phyloP scores from a whole-genome alignment of 1,140 invertebrate genomes.

The Drosophila auraria region DNA sequence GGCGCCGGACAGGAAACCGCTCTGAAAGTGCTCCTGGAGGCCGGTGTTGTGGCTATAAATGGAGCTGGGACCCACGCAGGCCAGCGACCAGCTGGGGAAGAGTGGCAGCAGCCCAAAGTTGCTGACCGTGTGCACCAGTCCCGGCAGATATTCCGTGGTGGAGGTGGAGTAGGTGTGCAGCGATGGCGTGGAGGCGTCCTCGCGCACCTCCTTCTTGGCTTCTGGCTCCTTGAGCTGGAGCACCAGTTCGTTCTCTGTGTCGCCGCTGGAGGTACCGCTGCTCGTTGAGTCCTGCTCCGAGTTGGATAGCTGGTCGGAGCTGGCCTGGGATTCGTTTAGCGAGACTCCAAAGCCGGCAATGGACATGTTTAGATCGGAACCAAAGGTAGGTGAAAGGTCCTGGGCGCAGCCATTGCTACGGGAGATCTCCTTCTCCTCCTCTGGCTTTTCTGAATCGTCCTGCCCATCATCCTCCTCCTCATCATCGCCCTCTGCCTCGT shows the following conservation, averaged over 20 bases:
- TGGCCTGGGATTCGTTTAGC: slow-evolving; percentile 36
- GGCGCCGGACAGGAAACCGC: slow-evolving; percentile 94
- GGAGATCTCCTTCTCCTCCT: slow-evolving; percentile 5
- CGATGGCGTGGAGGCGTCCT: background rate
- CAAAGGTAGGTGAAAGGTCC: slow-evolving; percentile 61
- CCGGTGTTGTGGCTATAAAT: slow-evolving; percentile 96
- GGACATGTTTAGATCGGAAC: slow-evolving; percentile 71
- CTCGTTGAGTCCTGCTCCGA: slow-evolving; percentile 33
- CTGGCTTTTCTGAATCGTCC: slow-evolving; percentile 1
- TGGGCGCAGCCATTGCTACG: slow-evolving; percentile 58
- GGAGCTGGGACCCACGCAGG: slow-evolving; percentile 95
- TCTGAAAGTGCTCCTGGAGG: slow-evolving; percentile 90
- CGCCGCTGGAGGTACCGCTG: slow-evolving; percentile 42
- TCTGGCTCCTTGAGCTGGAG: slow-evolving; percentile 63
- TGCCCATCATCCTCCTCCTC: slow-evolving; percentile 6
- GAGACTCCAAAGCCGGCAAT: slow-evolving; percentile 66
- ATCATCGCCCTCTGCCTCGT: slow-evolving; percentile 10
- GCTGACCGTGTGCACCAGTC: slow-evolving; percentile 94
- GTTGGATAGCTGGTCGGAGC: slow-evolving; percentile 26
- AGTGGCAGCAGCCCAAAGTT: slow-evolving; percentile 92
- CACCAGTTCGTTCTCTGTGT: slow-evolving; percentile 71
- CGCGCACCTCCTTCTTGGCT: slow-evolving; percentile 14
- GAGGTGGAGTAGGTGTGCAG: slow-evolving; percentile 86
- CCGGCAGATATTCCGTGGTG: slow-evolving; percentile 95
- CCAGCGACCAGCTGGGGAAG: slow-evolving; percentile 96